Base-by-base conservation (phyloP, 2,797 vertebrate genomes). In the Valencia hispanica region DNA sequence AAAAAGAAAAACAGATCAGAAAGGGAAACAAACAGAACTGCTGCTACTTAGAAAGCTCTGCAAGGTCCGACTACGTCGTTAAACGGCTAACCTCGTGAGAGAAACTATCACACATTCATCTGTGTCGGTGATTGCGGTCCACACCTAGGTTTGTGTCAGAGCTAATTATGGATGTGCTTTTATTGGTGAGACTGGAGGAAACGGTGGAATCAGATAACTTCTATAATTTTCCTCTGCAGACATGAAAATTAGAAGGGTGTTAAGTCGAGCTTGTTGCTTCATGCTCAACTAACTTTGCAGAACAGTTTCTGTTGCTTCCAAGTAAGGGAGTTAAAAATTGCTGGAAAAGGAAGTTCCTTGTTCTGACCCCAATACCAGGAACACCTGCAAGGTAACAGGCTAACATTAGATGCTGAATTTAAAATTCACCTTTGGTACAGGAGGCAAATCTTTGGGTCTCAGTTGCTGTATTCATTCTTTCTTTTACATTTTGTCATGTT, bases 101-200 rank as follows among this genome's bases (percentile, higher is more conserved):
- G 25, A 70, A 36, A 8, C 47, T 68, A 79, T 81, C 71, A 1
- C 48, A 27, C 22, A 32, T 66, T 78, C 41, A 76, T 87, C 57
- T 45, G 65, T 66, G 75, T 72, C 45, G 48, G 70, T 63, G 75
- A 78, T 30, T 72, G 51, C 61, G 25, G 77, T 88, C 77, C 75
- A 86, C 84, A 83, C 85, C 84, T 86, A 69, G 77, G 79, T 84
- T 82, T 83, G 61, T 84, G 77, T 84, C 70, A 70, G 11, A 71
- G 76, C 12, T 57, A 50, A 53, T 81, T 84, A 71, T 77, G 75
- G 39, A 79, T 43, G 32, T 79, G 0, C 20, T 83, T 34, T 79
- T 81, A 68, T 66, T 79, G 78, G 43, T 61, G 48, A 50, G 39
- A 36, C 41, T 10, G 68, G 50, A 43, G 30, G 70, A 80, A 36